Evolutionary conservation across 2,113 vertebrate species (phyloP).

Genomic region (Rhabdomys dilectus): DNA sequence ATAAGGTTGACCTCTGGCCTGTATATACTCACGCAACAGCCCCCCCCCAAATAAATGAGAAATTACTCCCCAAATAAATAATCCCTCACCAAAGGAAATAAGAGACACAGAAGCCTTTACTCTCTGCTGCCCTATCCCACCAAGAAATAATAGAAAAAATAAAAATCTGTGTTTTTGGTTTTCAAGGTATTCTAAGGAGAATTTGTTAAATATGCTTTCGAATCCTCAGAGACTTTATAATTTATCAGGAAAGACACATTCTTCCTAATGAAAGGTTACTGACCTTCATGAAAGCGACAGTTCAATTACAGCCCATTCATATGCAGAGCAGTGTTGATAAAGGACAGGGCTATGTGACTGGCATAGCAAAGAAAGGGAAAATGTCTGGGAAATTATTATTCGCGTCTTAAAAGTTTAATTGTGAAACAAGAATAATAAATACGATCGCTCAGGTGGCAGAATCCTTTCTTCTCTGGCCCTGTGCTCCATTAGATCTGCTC

Average conservation of each 20-base stretch:
- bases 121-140: neutral
- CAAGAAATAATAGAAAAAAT: slow-evolving; percentile 39
- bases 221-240: slow-evolving; percentile 89
- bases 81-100: neutral
- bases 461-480: slow-evolving; percentile 83
- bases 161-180: slow-evolving; percentile 84
- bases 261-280: slow-evolving; percentile 93
- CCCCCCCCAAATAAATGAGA: neutral
- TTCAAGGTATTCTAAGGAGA: slow-evolving; percentile 85
- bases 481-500: slow-evolving; percentile 88
- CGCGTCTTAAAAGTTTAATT: slow-evolving; percentile 81
- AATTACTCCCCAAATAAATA: neutral
- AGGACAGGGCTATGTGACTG: slow-evolving; percentile 90
- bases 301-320: slow-evolving; percentile 92
- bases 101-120: neutral
- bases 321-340: slow-evolving; percentile 91
- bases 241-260: slow-evolving; percentile 92
- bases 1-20: neutral
- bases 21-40: no score
- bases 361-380: slow-evolving; percentile 86
- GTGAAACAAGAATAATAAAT: slow-evolving; percentile 88
- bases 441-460: slow-evolving; percentile 86
- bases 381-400: slow-evolving; percentile 86
- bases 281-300: slow-evolving; percentile 92
- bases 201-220: slow-evolving; percentile 85